phyloP scores from a whole-genome alignment of 2,797 vertebrate genomes.

The Pitangus sulphuratus region DNA sequence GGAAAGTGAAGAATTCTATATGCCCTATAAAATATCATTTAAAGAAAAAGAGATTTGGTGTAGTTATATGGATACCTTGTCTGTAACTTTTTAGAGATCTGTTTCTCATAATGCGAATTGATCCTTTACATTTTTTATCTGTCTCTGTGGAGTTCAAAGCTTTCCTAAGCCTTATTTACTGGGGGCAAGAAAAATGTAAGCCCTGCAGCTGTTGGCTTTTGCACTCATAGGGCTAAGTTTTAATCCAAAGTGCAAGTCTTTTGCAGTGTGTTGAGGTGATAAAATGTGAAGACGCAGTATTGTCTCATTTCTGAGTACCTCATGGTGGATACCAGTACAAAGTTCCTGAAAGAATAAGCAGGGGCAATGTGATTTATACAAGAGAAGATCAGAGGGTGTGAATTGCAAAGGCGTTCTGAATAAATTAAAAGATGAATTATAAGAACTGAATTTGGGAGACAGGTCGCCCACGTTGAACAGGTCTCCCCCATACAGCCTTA shows the following conservation, averaged over 20 bases:
- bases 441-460: constrained; percentile 46
- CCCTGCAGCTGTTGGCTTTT: neutral
- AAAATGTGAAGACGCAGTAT: neutral
- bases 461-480: constrained; percentile 36
- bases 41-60: neutral
- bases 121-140: neutral
- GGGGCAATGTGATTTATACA: neutral
- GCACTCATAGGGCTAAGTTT: neutral
- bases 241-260: neutral
- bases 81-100: neutral
- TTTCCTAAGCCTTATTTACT: neutral
- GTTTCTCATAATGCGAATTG: neutral
- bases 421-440: constrained; percentile 51
- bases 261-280: neutral
- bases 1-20: neutral
- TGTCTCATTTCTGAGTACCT: neutral
- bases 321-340: neutral
- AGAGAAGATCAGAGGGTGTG: constrained; percentile 35
- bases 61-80: neutral
- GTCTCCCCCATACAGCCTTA: constrained; percentile 36
- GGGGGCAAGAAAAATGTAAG: neutral
- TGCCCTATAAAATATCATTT: neutral
- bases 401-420: constrained; percentile 54
- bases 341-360: neutral
- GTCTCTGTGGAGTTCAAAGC: neutral